Conservation (phyloP, 1,140 invertebrate species). For the Anoplophora glabripennis region DNA sequence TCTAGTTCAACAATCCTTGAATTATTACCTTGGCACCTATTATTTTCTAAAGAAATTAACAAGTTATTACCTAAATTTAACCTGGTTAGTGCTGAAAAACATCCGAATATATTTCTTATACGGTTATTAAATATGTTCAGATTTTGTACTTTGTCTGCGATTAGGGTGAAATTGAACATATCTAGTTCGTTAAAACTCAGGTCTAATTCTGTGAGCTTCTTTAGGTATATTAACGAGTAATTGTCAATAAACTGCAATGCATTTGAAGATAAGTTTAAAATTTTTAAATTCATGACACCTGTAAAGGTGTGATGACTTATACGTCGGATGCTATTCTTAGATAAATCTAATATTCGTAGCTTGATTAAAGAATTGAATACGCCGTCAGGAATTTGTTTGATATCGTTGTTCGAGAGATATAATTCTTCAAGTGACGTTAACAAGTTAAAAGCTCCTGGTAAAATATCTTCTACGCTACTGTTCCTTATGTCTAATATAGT, state of each 20-base stretch:
- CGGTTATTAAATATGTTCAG: neutral
- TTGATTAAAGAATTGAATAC: slow-evolving; percentile 8
- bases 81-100: neutral
- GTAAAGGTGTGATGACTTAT: neutral
- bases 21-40: too few relatives aligned
- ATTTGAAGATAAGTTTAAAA: slow-evolving; percentile 4
- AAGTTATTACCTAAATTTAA: neutral
- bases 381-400: neutral
- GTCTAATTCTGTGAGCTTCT: neutral
- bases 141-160: neutral
- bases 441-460: slow-evolving; percentile 1
- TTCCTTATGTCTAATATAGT: too few relatives aligned
- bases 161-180: neutral
- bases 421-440: slow-evolving; percentile 1
- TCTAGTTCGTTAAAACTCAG: neutral
- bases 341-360: slow-evolving; percentile 2
- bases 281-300: neutral
- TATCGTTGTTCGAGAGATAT: neutral
- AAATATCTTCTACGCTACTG: too few relatives aligned
- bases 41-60: neutral
- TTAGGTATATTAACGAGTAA: neutral
- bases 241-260: neutral
- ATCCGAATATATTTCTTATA: neutral
- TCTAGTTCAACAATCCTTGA: too few relatives aligned
- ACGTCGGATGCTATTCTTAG: neutral